phyloP scores from a whole-genome alignment of 2,113 vertebrate genomes.

The Pandion haliaetus region DNA sequence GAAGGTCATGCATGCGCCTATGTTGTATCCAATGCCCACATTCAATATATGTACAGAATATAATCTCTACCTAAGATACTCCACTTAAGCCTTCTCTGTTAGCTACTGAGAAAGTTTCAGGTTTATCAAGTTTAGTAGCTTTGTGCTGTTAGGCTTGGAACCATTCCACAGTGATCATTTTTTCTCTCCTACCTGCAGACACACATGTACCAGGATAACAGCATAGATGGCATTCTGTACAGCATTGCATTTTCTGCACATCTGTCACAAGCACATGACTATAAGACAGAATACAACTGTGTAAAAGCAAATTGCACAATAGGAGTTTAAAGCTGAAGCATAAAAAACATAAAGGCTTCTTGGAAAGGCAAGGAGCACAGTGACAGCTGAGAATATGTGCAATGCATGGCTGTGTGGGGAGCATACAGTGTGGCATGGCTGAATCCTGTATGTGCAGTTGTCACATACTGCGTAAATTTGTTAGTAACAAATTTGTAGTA shows the following conservation, averaged over 20 bases:
- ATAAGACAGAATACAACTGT: not conserved
- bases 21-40: not conserved
- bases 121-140: not conserved
- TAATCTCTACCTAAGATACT: not conserved
- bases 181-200: not conserved
- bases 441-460: not conserved
- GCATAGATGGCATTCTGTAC: not conserved
- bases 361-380: not conserved
- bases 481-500: not conserved
- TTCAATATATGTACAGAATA: not conserved
- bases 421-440: not conserved
- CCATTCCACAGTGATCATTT: not conserved
- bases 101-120: not conserved
- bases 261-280: rapidly evolving
- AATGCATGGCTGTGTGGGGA: not conserved
- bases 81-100: not conserved
- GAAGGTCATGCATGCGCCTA: rapidly evolving
- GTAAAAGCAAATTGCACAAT: not conserved
- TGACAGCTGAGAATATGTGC: not conserved
- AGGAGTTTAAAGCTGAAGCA: not conserved
- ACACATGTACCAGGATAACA: not conserved
- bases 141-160: not conserved
- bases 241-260: not conserved
- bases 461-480: not conserved
- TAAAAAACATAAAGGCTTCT: not conserved